These are phyloP conservation scores for Turritopsis rubra DNA, from an alignment of 30 jellyfish, hydroid and myxozoan genomes.

Conservation along the genomic window DNA sequence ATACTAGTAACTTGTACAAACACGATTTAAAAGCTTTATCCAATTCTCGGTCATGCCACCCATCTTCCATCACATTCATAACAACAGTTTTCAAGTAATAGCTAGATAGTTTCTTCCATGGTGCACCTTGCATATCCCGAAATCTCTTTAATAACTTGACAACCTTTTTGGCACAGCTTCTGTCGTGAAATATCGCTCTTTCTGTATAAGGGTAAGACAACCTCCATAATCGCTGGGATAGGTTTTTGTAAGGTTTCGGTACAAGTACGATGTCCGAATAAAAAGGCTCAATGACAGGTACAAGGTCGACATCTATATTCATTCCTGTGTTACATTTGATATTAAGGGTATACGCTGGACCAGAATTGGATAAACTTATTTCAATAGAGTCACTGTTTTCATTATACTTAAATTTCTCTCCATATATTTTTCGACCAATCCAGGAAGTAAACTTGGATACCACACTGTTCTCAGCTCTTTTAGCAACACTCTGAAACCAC, in stretches of 20 bases:
- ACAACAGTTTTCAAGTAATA: constrained; percentile 34
- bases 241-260: constrained; percentile 14
- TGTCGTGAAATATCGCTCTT: constrained; percentile 10
- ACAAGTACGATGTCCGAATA: not conserved
- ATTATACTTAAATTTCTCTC: not conserved
- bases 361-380: not conserved
- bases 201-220: constrained; percentile 29
- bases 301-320: constrained; percentile 19
- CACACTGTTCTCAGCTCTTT: not conserved
- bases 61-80: constrained; percentile 18
- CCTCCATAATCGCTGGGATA: constrained; percentile 24
- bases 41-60: constrained; percentile 15
- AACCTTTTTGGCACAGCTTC: constrained; percentile 40
- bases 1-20: constrained; percentile 13
- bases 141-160: constrained; percentile 23
- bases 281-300: constrained; percentile 2
- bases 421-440: not conserved
- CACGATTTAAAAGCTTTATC: constrained; percentile 2
- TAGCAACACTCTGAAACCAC: not conserved
- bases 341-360: constrained; percentile 17
- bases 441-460: not conserved
- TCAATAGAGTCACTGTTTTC: not conserved
- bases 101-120: constrained; percentile 17
- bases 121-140: constrained; percentile 38
- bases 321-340: not conserved